phyloP scores from a whole-genome alignment of 2,113 vertebrate species.

The Triplophysa rosa region DNA sequence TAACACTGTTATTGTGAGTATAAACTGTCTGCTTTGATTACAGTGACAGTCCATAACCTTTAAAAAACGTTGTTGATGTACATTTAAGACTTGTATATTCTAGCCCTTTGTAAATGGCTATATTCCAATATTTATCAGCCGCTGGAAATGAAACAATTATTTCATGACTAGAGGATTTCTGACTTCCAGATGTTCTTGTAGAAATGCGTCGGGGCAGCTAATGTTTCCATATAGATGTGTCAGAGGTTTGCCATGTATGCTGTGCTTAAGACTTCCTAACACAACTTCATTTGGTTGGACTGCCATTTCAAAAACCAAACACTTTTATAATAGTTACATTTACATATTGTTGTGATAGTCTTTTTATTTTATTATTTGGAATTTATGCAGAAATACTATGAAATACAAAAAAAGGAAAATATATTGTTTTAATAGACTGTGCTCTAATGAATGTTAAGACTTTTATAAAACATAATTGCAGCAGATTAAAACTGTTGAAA shows the following conservation, averaged over 20 bases:
- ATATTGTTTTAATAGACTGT: too few relatives aligned
- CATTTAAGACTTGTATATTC: neutral
- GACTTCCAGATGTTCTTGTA: conserved; percentile 30
- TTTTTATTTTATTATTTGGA: too few relatives aligned
- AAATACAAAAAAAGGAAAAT: too few relatives aligned
- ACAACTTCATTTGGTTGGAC: neutral
- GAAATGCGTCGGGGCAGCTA: neutral
- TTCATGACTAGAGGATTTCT: conserved; percentile 11
- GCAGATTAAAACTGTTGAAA: too few relatives aligned
- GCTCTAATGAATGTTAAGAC: too few relatives aligned
- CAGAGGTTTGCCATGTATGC: neutral
- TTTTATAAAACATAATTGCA: too few relatives aligned
- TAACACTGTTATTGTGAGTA: conserved; percentile 18
- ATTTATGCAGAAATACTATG: too few relatives aligned
- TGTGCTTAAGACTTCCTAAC: neutral
- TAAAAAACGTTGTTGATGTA: conserved; percentile 11
- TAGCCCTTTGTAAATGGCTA: neutral
- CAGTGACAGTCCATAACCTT: neutral
- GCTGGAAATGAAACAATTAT: conserved; percentile 7
- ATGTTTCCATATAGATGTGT: neutral
- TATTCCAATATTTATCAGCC: conserved; percentile 4
- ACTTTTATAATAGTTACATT: too few relatives aligned
- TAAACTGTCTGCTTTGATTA: conserved; percentile 29
- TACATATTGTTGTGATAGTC: too few relatives aligned
- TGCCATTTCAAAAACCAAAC: too few relatives aligned